Evolutionary conservation across 1,140 invertebrate genomes (phyloP).

Genomic region (Drosophila neocordata): DNA sequence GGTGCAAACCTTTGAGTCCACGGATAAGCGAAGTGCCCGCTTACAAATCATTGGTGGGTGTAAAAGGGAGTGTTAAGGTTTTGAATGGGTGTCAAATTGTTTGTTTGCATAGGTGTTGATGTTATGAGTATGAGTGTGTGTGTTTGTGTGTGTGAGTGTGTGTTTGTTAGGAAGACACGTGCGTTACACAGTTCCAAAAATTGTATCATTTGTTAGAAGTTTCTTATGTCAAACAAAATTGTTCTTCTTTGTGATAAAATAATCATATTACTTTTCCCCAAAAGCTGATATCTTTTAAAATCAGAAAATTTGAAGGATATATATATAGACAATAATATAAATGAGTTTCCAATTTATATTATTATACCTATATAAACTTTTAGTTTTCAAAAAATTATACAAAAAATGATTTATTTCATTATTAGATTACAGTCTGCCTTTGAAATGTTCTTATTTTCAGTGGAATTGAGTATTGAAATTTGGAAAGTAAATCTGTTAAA

Average conservation of each 20-base stretch:
- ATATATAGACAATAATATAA: background rate
- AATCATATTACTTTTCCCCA: background rate
- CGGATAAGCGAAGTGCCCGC: conserved; percentile 81
- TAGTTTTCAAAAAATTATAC: too few relatives aligned
- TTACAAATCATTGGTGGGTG: conserved; percentile 82
- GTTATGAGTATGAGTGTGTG: conserved; percentile 24
- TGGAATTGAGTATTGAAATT: too few relatives aligned
- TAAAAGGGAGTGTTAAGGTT: conserved; percentile 19
- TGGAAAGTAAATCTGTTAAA: too few relatives aligned
- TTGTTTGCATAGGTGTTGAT: conserved; percentile 58
- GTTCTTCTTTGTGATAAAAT: background rate
- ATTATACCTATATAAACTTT: too few relatives aligned
- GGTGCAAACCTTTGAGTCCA: conserved; percentile 81
- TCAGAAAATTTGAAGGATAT: too few relatives aligned
- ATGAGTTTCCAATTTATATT: background rate
- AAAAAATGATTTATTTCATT: too few relatives aligned
- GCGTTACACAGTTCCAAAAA: conserved; percentile 44
- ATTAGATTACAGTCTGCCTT: too few relatives aligned
- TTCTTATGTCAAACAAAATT: background rate
- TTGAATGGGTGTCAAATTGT: conserved; percentile 18
- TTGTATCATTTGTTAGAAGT: background rate
- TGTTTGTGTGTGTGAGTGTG: conserved; percentile 45
- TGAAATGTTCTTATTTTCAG: too few relatives aligned
- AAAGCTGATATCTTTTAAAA: background rate
- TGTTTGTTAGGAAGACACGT: conserved; percentile 43